Percentiles rank a stretch among this genome's conserved stretches.
Evolutionary conservation across 1,140 invertebrate genomes (phyloP).

Genomic region (Pseudoatta argentina): DNA sequence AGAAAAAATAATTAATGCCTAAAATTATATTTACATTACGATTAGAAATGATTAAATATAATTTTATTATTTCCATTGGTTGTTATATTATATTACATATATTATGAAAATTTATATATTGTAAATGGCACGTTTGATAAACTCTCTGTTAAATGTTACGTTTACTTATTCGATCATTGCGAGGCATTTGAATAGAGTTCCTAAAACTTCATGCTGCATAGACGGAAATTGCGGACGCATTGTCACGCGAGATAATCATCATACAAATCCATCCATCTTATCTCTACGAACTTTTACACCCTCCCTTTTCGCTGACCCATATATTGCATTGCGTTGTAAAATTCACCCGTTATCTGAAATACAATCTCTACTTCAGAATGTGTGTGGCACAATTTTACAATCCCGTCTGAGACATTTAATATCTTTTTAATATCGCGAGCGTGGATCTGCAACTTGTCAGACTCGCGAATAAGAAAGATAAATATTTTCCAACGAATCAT

Average conservation of each 20-base stretch:
- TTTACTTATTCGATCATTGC: slow-evolving; percentile 19
- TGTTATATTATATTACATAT: not conserved
- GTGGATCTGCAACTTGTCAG: slow-evolving; percentile 34
- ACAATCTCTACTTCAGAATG: slow-evolving; percentile 33
- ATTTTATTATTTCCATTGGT: not conserved
- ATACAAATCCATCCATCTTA: slow-evolving; percentile 51
- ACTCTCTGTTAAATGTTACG: not conserved
- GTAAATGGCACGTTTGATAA: not conserved
- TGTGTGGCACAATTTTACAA: slow-evolving; percentile 40
- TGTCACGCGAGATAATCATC: slow-evolving; percentile 61
- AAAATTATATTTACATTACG: not conserved
- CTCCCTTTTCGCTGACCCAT: slow-evolving; percentile 45
- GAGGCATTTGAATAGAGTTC: slow-evolving; percentile 28
- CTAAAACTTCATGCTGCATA: slow-evolving; percentile 35
- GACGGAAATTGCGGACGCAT: slow-evolving; percentile 53
- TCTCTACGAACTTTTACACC: slow-evolving; percentile 45
- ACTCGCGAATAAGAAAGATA: slow-evolving; percentile 37
- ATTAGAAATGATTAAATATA: not conserved
- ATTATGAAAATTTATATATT: not conserved
- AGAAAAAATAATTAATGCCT: not conserved
- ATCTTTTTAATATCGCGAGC: slow-evolving; percentile 54
- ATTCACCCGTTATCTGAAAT: slow-evolving; percentile 59
- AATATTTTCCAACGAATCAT: slow-evolving; percentile 38
- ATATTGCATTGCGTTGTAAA: slow-evolving; percentile 56
- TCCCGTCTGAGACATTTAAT: slow-evolving; percentile 29